Evolutionary conservation across 1,140 invertebrate genomes (phyloP).

Genomic region (Zaprionus tsacasi): DNA sequence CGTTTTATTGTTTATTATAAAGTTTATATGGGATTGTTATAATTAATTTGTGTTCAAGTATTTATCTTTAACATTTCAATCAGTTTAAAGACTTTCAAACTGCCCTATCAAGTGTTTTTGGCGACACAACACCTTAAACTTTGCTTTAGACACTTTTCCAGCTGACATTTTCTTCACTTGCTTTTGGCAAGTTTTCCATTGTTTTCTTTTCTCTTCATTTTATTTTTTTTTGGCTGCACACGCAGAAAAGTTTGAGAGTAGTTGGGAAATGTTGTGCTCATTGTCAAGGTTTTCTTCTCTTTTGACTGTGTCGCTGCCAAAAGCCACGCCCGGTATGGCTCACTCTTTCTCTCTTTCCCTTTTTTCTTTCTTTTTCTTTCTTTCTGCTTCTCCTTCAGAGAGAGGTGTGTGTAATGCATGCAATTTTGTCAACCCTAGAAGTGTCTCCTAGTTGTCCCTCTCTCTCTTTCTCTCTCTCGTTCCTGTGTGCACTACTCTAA

Average conservation of each 20-base stretch:
- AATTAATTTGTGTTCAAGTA: neutral
- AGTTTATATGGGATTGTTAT: no score
- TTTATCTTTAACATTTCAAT: neutral
- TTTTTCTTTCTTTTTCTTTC: neutral
- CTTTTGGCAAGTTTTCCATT: slow-evolving; percentile 1
- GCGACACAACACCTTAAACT: neutral
- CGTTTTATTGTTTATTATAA: no score
- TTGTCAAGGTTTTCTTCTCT: slow-evolving; percentile 26
- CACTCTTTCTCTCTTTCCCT: neutral
- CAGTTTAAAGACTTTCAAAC: neutral
- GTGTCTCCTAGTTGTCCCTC: neutral
- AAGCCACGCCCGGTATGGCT: slow-evolving; percentile 5
- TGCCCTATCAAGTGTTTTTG: neutral
- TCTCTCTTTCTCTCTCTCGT: neutral
- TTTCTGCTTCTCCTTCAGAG: neutral
- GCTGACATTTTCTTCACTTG: slow-evolving; percentile 4
- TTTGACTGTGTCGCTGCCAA: neutral
- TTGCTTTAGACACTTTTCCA: neutral
- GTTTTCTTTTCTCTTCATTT: neutral
- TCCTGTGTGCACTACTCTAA: neutral
- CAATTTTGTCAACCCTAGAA: slow-evolving; percentile 6
- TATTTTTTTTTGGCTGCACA: neutral
- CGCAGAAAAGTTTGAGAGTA: neutral
- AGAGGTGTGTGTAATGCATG: neutral
- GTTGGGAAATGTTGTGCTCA: slow-evolving; percentile 10